Evolutionary conservation across 64 coral and sea anemone genomes (phyloP).

Genomic region (Pachyseris speciosa): DNA sequence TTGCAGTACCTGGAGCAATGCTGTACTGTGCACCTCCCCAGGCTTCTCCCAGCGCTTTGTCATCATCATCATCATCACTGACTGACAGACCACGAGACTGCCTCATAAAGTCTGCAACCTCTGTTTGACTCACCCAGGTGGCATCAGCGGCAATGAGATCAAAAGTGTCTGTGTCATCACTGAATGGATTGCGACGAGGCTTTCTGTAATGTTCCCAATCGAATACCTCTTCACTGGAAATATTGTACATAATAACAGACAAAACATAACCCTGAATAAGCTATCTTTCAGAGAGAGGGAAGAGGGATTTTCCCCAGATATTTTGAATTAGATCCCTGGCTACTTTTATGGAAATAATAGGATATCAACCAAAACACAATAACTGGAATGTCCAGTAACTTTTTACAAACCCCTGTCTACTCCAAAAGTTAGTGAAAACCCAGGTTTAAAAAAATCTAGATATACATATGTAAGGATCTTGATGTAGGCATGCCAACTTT

Average conservation of each 20-base stretch:
- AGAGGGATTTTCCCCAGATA: too few species aligned
- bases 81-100: slow-evolving; percentile 9
- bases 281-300: too few species aligned
- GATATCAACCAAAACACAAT: too few species aligned
- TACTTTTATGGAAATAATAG: too few species aligned
- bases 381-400: too few species aligned
- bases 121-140: slow-evolving; percentile 24
- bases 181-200: not conserved
- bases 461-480: too few species aligned
- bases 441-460: too few species aligned
- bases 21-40: slow-evolving; percentile 64
- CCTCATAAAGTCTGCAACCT: slow-evolving; percentile 57
- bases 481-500: too few species aligned
- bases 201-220: slow-evolving; percentile 24
- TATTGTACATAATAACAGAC: not conserved
- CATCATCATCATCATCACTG: slow-evolving; percentile 23
- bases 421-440: too few species aligned
- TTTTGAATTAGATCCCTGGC: too few species aligned
- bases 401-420: too few species aligned
- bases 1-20: not conserved
- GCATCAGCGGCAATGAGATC: not conserved
- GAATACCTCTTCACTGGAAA: not conserved
- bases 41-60: slow-evolving; percentile 19
- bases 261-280: not conserved
- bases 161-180: slow-evolving; percentile 27